Conservation (phyloP, 2,113 vertebrate species). For the Ciconia stormi region DNA sequence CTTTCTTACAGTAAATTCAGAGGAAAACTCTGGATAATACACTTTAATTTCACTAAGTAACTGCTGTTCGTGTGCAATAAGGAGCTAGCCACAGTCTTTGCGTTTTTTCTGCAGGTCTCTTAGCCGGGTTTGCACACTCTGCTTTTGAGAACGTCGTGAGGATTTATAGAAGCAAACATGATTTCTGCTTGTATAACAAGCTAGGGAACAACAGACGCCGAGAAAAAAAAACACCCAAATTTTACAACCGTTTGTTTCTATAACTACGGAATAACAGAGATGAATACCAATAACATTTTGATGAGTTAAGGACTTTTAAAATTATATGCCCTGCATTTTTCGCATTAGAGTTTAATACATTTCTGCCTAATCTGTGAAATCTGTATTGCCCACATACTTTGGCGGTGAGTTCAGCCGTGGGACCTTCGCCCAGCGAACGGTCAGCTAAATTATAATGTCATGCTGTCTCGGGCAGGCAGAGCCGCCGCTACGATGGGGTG, state of each 20-base stretch:
- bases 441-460: background rate
- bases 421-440: background rate
- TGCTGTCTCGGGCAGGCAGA: background rate
- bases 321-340: background rate
- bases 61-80: background rate
- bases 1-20: background rate
- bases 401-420: background rate
- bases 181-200: background rate
- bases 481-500: background rate
- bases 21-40: background rate
- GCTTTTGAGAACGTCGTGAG: background rate
- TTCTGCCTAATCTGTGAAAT: background rate
- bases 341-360: background rate
- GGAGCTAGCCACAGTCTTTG: accelerated
- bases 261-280: background rate
- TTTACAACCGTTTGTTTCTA: background rate
- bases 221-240: background rate
- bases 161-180: background rate
- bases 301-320: background rate
- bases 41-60: background rate
- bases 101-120: background rate
- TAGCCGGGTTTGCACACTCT: accelerated
- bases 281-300: background rate
- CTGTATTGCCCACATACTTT: background rate
- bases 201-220: background rate